Evolutionary conservation across 2,113 vertebrate genomes (phyloP).

Genomic region (Amphiprion percula): DNA sequence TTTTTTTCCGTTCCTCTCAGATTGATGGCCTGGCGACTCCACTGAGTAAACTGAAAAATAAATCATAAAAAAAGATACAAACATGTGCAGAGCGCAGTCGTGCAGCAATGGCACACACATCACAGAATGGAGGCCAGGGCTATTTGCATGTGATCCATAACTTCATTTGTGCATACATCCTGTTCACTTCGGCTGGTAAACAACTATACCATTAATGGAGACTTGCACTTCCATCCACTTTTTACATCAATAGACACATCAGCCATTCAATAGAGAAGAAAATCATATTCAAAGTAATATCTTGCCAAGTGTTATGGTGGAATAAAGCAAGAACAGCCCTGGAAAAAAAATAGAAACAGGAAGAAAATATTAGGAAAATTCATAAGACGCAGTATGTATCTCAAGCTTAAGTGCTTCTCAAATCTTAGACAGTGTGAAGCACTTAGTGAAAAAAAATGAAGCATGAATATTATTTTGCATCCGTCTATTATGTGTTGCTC

Average conservation of each 20-base stretch:
- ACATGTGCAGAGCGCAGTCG: background rate
- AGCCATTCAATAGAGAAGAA: background rate
- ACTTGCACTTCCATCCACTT: background rate
- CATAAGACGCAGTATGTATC: too few species aligned
- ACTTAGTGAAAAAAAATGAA: too few species aligned
- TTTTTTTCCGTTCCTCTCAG: constrained; percentile 17
- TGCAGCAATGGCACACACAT: background rate
- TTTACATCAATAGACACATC: background rate
- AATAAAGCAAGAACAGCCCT: background rate
- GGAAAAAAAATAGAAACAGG: too few species aligned
- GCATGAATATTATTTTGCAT: too few species aligned
- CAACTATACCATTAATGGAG: background rate
- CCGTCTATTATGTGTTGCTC: too few species aligned
- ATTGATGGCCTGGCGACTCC: constrained; percentile 36
- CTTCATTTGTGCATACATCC: background rate
- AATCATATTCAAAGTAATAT: background rate
- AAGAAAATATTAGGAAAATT: too few species aligned
- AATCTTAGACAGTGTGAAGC: too few species aligned
- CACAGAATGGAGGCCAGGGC: background rate
- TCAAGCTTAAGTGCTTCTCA: too few species aligned
- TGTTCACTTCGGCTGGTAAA: background rate
- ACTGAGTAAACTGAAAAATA: constrained; percentile 44
- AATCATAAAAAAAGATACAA: constrained; percentile 50
- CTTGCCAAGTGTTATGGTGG: background rate
- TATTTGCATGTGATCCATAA: background rate